Conservation (phyloP, 2,113 vertebrate genomes). For the Cynopterus brachyotis region DNA sequence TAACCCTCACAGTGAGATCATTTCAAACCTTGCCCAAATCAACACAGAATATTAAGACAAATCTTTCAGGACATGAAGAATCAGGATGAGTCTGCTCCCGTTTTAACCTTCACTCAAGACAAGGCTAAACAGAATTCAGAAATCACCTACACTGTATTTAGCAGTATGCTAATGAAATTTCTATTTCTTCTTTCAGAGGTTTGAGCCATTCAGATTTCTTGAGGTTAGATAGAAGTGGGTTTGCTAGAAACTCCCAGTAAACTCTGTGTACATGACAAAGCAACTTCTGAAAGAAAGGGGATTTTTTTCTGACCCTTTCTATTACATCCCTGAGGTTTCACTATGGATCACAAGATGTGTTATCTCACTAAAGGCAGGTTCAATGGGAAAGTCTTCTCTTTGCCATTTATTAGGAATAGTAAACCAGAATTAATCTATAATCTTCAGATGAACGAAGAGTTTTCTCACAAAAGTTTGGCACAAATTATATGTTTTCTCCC, state of each 20-base stretch:
- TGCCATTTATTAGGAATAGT: not conserved
- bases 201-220: constrained; percentile 10
- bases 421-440: not conserved
- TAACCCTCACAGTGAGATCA: not conserved
- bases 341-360: not conserved
- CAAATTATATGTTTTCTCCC: not conserved
- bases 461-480: not conserved
- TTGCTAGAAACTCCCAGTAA: not conserved
- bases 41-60: not conserved
- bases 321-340: not conserved
- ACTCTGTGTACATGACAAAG: not conserved
- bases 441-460: not conserved
- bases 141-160: not conserved
- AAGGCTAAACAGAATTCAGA: not conserved
- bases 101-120: not conserved
- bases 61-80: not conserved
- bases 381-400: not conserved
- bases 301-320: not conserved
- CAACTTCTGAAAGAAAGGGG: not conserved
- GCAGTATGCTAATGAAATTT: not conserved
- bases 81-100: not conserved
- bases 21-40: constrained; percentile 6
- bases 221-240: not conserved
- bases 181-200: not conserved
- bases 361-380: not conserved